Base-by-base conservation (phyloP, 2,888 invertebrate genomes). In the Morpho deidamia region DNA sequence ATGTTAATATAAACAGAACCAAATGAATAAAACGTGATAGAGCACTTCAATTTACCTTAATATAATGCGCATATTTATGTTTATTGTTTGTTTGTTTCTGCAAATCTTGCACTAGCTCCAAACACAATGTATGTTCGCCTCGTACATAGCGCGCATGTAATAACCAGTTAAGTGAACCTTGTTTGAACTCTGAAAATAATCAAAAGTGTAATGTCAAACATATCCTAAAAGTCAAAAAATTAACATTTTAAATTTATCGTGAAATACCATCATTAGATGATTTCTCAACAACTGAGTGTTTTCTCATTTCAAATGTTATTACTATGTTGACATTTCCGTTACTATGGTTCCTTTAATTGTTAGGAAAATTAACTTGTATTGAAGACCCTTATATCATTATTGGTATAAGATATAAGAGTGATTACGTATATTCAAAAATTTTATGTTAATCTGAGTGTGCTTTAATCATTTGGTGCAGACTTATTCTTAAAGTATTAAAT, bases 81-180 rank as follows among this genome's bases (percentile, higher is more conserved):
- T 74, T 81, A 56, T 86, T 82, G 33, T 78, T 72, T 8, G 71
- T 63, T 50, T 75, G 61, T 40, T 66, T 78, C 60, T 83, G 88
- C 23, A 87, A 64, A 9, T 81, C 71, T 43, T 88, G 88, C 0
- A 78, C 81, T 37, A 88, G 67, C 34, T 82, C 78, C 51, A 81
- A 55, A 55, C 89, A 88, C 41, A 70, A 54, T 0, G 75, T 69
- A 59, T 88, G 84, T 61, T 89, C 88, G 7, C 89, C 88, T 47
- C 89, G 71, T 8, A 89, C 88, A 60, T 85, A 89, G 1, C 86
- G 81, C 1, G 85, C 78, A 43, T 89, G 83, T 1, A 89, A 68
- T n/a, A 89, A 63, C 89, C 89, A 89, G 59, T 82, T 86, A 12
- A 74, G 69, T 9, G 85, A 79, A 0, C 83, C 77, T 1, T 61